Percentiles rank a stretch among this genome's conserved stretches.
phyloP scores from a whole-genome alignment of 2,113 vertebrate species.

The Vulpes vulpes region DNA sequence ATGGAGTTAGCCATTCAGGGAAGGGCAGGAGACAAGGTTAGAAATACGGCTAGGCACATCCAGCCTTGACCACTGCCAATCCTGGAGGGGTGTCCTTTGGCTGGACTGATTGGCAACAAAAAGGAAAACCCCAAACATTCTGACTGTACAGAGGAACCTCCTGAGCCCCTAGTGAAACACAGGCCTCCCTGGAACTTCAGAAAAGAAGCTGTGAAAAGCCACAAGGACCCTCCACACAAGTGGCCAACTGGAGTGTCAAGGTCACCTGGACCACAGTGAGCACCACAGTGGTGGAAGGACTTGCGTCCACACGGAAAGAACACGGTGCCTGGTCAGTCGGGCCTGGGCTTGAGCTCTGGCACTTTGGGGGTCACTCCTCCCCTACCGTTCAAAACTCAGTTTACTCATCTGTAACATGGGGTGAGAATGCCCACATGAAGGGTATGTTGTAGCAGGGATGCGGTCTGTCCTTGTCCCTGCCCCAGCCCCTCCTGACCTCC shows the following conservation, averaged over 20 bases:
- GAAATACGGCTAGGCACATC: background rate
- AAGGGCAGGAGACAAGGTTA: background rate
- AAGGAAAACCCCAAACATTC: background rate
- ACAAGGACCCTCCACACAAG: background rate
- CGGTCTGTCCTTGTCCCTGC: background rate
- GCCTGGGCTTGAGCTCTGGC: background rate
- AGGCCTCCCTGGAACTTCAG: background rate
- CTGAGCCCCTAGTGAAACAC: background rate
- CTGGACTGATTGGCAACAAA: background rate
- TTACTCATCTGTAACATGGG: background rate
- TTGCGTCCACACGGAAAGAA: background rate
- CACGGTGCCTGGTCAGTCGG: background rate
- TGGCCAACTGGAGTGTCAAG: background rate
- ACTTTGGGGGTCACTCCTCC: background rate
- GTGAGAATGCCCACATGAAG: background rate
- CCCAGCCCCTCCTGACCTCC: background rate
- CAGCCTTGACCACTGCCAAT: background rate
- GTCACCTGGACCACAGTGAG: background rate
- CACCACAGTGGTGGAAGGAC: fast-evolving
- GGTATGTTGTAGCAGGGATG: background rate
- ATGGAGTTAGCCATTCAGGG: background rate
- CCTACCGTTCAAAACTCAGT: background rate
- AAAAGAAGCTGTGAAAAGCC: slow-evolving; percentile 8
- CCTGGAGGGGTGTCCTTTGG: background rate
- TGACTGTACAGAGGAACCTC: background rate